phyloP scores from a whole-genome alignment of 2,797 vertebrate species.

The Cheirogaleus major region DNA sequence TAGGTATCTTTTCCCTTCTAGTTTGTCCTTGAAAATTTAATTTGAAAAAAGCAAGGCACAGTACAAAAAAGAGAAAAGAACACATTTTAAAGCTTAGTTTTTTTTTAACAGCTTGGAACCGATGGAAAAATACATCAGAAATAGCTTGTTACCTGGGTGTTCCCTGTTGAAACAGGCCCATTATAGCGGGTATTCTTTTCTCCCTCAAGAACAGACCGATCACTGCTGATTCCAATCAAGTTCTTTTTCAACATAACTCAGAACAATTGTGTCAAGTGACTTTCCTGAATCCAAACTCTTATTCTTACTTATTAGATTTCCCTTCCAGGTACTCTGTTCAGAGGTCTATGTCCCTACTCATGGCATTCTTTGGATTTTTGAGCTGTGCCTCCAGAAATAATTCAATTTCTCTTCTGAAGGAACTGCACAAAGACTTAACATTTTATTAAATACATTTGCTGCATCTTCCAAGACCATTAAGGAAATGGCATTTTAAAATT shows the following conservation, averaged over 20 bases:
- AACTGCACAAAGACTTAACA: not conserved
- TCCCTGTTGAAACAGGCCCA: not conserved
- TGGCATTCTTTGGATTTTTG: not conserved
- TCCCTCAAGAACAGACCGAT: not conserved
- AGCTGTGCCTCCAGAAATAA: constrained; percentile 54
- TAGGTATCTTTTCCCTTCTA: not conserved
- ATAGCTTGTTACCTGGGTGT: not conserved
- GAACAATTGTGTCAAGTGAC: not conserved
- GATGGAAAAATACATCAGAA: not conserved
- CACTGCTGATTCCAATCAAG: not conserved
- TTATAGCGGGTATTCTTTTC: not conserved
- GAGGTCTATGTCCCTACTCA: not conserved
- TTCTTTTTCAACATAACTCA: not conserved
- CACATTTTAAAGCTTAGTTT: not conserved
- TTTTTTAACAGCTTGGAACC: constrained; percentile 31
- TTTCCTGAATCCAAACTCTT: constrained; percentile 18
- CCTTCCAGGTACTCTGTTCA: not conserved
- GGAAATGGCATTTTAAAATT: constrained; percentile 17
- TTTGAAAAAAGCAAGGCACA: not conserved
- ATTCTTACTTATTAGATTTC: constrained; percentile 18
- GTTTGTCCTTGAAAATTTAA: constrained; percentile 31
- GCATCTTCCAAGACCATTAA: constrained; percentile 41
- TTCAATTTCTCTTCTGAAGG: constrained; percentile 35
- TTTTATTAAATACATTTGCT: not conserved
- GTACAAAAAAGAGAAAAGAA: not conserved